phyloP scores from a whole-genome alignment of 1,140 invertebrate species.

The Tetramorium parvispinum region DNA sequence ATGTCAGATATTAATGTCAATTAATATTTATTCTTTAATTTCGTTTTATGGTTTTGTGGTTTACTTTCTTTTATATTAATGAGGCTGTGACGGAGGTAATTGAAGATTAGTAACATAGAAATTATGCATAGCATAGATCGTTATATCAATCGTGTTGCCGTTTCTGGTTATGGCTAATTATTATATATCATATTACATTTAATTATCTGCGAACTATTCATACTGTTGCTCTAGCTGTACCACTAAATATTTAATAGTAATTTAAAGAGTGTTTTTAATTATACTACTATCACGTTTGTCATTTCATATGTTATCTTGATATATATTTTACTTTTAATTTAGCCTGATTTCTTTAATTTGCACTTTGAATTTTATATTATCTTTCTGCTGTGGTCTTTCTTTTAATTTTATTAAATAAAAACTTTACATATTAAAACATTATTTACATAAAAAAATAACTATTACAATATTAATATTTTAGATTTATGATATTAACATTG shows the following conservation, averaged over 20 bases:
- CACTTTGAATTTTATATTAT: background rate
- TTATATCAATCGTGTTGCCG: constrained; percentile 19
- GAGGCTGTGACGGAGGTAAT: background rate
- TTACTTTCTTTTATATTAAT: background rate
- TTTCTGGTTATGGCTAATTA: constrained; percentile 5
- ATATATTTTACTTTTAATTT: background rate
- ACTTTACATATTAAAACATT: background rate
- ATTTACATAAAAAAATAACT: background rate
- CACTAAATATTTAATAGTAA: background rate
- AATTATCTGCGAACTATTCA: background rate
- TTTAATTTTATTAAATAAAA: background rate
- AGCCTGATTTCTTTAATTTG: background rate
- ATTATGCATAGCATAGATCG: constrained; percentile 7
- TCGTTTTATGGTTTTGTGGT: background rate
- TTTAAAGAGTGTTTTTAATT: background rate
- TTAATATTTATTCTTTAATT: background rate
- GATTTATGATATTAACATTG: too few relatives aligned
- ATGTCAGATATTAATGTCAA: background rate
- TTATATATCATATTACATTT: background rate
- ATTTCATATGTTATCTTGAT: background rate
- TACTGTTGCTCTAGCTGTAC: background rate
- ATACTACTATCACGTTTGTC: background rate
- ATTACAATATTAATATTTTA: constrained; percentile 3
- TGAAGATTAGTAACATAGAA: background rate
- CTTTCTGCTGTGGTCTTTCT: background rate